These are phyloP conservation scores for Synanthedon andrenaeformis DNA, from an alignment of 2,888 invertebrate genomes.

Conservation along the genomic window DNA sequence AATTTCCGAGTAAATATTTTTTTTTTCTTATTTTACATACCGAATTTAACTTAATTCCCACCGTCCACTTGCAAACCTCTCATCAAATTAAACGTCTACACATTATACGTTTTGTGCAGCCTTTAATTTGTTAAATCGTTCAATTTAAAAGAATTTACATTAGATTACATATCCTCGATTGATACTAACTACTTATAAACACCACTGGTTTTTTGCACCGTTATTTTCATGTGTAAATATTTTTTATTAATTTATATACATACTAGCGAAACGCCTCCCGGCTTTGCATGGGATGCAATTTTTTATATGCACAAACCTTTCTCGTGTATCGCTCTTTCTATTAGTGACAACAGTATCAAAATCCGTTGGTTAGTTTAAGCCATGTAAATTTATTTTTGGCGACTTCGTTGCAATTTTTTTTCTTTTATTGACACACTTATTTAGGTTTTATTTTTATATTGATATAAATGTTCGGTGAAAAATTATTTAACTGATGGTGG, in stretches of 20 bases:
- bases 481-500: no score
- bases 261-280: neutral
- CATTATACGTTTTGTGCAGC: slow-evolving; percentile 57
- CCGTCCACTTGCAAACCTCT: slow-evolving; percentile 38
- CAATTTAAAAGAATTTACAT: slow-evolving; percentile 45
- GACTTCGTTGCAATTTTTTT: no score
- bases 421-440: no score
- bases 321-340: no score
- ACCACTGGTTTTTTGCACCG: neutral
- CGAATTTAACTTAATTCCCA: slow-evolving; percentile 53
- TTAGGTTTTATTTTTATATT: no score
- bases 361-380: no score
- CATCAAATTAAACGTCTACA: slow-evolving; percentile 60
- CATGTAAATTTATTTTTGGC: no score
- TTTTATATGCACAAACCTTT: no score
- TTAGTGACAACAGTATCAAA: no score
- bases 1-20: slow-evolving; percentile 28
- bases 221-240: neutral
- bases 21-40: slow-evolving; percentile 39
- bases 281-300: no score
- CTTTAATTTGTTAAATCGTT: slow-evolving; percentile 48
- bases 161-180: slow-evolving; percentile 24
- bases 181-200: neutral
- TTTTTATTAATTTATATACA: neutral
- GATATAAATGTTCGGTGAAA: no score